Evolutionary conservation across 2,113 vertebrate species (phyloP).

Genomic region (Crotophaga sulcirostris): DNA sequence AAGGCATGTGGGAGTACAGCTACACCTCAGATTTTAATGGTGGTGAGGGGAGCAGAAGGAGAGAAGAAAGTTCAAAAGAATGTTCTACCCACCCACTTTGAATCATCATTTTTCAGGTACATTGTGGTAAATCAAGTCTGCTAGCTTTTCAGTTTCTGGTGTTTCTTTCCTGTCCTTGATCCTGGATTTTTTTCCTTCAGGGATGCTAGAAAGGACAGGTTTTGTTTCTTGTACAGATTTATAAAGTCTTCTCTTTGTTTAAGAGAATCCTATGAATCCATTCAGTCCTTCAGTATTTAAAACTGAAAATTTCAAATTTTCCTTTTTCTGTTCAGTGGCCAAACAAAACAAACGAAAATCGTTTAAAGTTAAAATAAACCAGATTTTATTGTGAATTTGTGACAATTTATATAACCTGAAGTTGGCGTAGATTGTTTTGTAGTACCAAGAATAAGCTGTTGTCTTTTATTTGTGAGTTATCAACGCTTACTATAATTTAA

Average conservation of each 20-base stretch:
- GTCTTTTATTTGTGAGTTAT: background rate
- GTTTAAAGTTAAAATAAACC: background rate
- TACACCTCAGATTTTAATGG: background rate
- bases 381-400: background rate
- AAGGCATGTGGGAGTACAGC: background rate
- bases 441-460: background rate
- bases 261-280: background rate
- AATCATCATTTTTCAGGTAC: background rate
- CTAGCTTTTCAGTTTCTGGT: background rate
- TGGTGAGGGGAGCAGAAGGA: background rate
- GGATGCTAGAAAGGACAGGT: background rate
- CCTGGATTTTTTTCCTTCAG: background rate
- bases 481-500: background rate
- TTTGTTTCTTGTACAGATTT: background rate
- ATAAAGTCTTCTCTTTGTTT: background rate
- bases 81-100: background rate
- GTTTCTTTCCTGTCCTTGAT: background rate
- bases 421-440: background rate
- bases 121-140: background rate
- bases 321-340: background rate
- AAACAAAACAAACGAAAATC: background rate
- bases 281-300: background rate
- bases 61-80: background rate
- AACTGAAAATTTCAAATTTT: background rate
- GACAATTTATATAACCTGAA: background rate